A percentile compares a stretch with the other conserved stretches of the same genome.
phyloP scores from a whole-genome alignment of 64 coral and sea anemone genomes.

The Pocillopora verrucosa region DNA sequence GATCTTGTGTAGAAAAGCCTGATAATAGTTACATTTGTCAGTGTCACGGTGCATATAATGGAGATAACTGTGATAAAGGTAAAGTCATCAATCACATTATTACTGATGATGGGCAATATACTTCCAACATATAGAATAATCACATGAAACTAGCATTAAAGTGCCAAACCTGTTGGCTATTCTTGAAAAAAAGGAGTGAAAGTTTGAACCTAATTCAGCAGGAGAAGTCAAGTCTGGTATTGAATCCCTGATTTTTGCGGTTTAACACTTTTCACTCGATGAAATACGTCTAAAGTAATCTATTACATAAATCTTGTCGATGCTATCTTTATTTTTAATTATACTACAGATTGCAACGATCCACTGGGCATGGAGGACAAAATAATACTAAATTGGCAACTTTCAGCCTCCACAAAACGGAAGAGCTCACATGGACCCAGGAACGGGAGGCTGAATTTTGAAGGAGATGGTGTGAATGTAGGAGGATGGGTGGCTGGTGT shows the following conservation, averaged over 20 bases:
- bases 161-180: too few species aligned
- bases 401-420: slow-evolving; percentile 26
- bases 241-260: too few species aligned
- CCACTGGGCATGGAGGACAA: slow-evolving; percentile 37
- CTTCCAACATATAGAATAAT: too few species aligned
- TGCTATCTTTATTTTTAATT: neutral
- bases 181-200: too few species aligned
- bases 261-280: too few species aligned
- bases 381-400: slow-evolving; percentile 23
- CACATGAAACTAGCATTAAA: too few species aligned
- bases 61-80: neutral
- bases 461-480: neutral
- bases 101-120: neutral
- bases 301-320: too few species aligned
- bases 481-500: slow-evolving; percentile 21
- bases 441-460: slow-evolving; percentile 36
- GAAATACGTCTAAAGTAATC: too few species aligned
- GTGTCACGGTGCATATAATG: neutral
- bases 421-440: neutral
- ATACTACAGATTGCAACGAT: neutral
- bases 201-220: too few species aligned
- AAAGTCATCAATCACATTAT: neutral
- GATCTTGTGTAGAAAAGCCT: too few species aligned
- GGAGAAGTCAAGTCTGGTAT: too few species aligned
- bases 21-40: neutral